A percentile compares a stretch with the other conserved stretches of the same genome.
These are phyloP conservation scores for Anolis sagrei DNA, from an alignment of 2,113 vertebrate species.

Conservation along the genomic window DNA sequence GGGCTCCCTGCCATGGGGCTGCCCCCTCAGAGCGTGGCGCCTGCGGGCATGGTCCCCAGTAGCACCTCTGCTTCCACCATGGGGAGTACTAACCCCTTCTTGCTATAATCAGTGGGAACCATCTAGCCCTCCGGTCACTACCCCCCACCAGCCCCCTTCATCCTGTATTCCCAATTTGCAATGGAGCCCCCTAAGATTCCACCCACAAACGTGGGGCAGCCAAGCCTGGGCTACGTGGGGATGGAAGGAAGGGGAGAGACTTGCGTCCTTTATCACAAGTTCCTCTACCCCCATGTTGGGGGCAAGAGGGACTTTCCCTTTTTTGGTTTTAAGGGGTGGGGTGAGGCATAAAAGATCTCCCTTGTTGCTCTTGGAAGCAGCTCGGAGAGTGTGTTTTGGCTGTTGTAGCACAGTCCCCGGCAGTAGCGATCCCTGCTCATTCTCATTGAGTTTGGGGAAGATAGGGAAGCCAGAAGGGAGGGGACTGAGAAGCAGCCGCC, in stretches of 20 bases:
- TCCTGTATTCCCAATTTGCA: conserved; percentile 12
- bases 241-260: neutral
- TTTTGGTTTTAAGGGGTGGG: neutral
- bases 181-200: neutral
- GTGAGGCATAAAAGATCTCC: no score
- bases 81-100: conserved; percentile 85
- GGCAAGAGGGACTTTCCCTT: neutral
- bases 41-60: conserved; percentile 62
- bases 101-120: conserved; percentile 72
- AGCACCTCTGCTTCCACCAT: conserved; percentile 71
- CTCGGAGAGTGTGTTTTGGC: neutral
- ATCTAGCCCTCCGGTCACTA: conserved; percentile 7
- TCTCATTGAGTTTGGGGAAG: neutral
- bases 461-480: neutral
- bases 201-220: neutral
- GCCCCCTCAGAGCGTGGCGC: conserved; percentile 74
- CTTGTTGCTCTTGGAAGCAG: neutral
- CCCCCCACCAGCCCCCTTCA: neutral
- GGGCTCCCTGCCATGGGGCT: conserved; percentile 84
- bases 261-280: neutral
- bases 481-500: neutral
- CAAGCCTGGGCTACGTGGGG: neutral
- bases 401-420: neutral
- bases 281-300: neutral
- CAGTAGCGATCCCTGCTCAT: neutral